Evolutionary conservation across 1,140 invertebrate species (phyloP).

Genomic region (Zophobas atratus): DNA sequence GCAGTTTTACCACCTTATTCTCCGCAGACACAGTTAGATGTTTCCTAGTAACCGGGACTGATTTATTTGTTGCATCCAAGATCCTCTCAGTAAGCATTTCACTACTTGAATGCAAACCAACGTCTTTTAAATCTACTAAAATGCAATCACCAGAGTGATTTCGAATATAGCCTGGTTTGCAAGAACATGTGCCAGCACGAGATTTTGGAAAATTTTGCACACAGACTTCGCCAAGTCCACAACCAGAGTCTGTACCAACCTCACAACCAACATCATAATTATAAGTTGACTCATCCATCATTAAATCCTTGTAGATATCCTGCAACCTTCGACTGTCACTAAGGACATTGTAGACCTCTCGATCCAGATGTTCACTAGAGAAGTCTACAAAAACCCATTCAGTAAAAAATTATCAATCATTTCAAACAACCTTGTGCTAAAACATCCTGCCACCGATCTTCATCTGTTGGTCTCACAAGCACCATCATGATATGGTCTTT

Average conservation of each 20-base stretch:
- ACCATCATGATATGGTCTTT: conserved; percentile 81
- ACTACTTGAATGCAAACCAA: conserved; percentile 55
- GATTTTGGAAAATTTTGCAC: conserved; percentile 71
- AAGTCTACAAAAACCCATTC: conserved; percentile 49
- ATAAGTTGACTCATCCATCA: conserved; percentile 59
- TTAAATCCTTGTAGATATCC: conserved; percentile 59
- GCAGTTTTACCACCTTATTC: conserved; percentile 81
- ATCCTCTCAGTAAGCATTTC: conserved; percentile 65
- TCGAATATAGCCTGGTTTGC: conserved; percentile 73
- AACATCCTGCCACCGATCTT: conserved; percentile 72
- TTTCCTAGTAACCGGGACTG: conserved; percentile 69
- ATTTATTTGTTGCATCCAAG: conserved; percentile 64
- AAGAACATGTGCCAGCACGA: conserved; percentile 78
- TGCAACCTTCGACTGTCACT: conserved; percentile 56
- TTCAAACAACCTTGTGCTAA: conserved; percentile 62
- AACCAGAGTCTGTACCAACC: conserved; percentile 70
- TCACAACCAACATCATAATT: conserved; percentile 65
- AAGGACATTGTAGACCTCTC: conserved; percentile 57
- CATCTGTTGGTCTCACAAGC: conserved; percentile 79
- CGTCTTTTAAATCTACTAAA: conserved; percentile 54
- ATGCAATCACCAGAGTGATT: conserved; percentile 70
- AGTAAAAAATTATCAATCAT: neutral
- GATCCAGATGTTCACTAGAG: conserved; percentile 54
- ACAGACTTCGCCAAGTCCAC: conserved; percentile 78
- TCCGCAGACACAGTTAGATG: conserved; percentile 85